A percentile compares a stretch with the other conserved stretches of the same genome.
phyloP scores from a whole-genome alignment of 2,113 vertebrate genomes.

The Brachypodius melanocephalos region DNA sequence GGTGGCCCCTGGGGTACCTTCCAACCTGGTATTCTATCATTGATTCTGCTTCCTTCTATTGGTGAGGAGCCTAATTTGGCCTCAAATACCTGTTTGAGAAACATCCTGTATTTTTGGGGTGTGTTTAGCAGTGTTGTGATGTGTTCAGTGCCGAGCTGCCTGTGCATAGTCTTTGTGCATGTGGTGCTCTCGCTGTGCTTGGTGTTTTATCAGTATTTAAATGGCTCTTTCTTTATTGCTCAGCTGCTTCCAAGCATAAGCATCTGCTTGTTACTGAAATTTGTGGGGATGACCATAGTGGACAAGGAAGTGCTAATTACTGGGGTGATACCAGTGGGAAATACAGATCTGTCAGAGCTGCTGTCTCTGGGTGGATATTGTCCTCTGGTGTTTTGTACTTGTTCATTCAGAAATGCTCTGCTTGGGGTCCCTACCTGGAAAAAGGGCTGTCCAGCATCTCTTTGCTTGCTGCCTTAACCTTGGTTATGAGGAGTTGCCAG shows the following conservation, averaged over 20 bases:
- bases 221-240: background rate
- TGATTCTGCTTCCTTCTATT: background rate
- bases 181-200: background rate
- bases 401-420: background rate
- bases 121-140: background rate
- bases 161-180: background rate
- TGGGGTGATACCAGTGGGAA: background rate
- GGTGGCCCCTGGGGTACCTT: background rate
- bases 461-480: background rate
- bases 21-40: background rate
- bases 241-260: background rate
- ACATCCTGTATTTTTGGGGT: background rate
- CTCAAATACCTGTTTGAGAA: background rate
- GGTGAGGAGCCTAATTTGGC: background rate
- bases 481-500: background rate
- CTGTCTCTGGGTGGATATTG: background rate
- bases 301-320: background rate
- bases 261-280: background rate
- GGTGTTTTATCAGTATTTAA: background rate
- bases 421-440: background rate
- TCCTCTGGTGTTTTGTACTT: background rate
- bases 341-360: background rate
- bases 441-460: background rate
- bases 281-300: background rate
- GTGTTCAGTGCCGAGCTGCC: background rate